These are phyloP conservation scores for Ara ararauna DNA, from an alignment of 2,797 vertebrate species.

Conservation along the genomic window DNA sequence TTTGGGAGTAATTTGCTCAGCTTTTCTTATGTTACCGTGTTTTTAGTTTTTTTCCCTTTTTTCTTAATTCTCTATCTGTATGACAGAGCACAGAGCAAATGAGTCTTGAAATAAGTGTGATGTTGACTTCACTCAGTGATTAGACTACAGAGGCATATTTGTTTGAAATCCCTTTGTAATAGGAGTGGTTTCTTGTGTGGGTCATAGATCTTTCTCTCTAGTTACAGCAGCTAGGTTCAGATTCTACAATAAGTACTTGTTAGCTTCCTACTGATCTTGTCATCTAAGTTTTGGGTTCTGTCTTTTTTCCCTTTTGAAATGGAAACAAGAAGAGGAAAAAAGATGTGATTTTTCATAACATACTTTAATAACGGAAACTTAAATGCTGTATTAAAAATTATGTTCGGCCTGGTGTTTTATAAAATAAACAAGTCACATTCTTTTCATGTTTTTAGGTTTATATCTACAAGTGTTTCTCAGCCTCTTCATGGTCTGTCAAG, in stretches of 20 bases:
- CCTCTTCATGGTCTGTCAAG: background rate
- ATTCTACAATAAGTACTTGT: background rate
- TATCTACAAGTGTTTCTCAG: background rate
- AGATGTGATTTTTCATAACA: background rate
- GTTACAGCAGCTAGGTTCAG: conserved; percentile 21
- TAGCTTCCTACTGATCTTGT: background rate
- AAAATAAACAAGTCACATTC: background rate
- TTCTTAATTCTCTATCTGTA: background rate
- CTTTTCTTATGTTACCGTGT: background rate
- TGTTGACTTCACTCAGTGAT: background rate
- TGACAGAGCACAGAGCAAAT: background rate
- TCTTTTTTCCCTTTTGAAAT: background rate
- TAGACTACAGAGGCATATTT: conserved; percentile 3
- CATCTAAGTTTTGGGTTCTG: background rate
- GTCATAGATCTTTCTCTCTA: background rate
- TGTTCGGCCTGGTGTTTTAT: background rate
- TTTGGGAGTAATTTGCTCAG: background rate
- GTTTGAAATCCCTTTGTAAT: conserved; percentile 10
- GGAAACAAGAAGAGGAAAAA: background rate
- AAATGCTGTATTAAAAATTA: background rate
- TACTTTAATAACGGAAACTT: background rate
- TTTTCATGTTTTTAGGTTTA: background rate
- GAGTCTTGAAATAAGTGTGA: background rate
- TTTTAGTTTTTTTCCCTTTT: background rate
- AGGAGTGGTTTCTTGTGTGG: conserved; percentile 9